Evolutionary conservation across 2,113 vertebrate species (phyloP).

Genomic region (Pseudonaja textilis): DNA sequence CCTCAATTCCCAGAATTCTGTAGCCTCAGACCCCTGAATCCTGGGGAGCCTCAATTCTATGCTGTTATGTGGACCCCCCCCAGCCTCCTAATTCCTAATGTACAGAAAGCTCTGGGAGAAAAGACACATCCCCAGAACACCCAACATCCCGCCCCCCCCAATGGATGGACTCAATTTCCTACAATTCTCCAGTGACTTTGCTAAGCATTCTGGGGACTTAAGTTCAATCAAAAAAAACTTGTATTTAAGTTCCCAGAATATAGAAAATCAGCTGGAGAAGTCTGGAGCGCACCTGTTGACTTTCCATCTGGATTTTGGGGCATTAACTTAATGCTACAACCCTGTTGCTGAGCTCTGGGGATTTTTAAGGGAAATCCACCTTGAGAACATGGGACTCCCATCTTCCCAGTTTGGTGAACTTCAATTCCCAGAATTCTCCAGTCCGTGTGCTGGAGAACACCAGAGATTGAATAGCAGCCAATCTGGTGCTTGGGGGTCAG

Average conservation of each 20-base stretch:
- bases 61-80: not conserved
- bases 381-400: not conserved
- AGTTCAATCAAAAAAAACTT: not conserved
- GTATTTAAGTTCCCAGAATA: not conserved
- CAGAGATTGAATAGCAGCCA: not conserved
- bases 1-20: not conserved
- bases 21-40: too few species aligned
- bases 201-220: not conserved
- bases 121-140: not conserved
- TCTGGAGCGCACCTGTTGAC: not conserved
- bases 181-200: not conserved
- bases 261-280: not conserved
- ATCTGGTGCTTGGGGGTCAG: too few species aligned
- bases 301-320: not conserved
- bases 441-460: not conserved
- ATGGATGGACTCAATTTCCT: accelerated
- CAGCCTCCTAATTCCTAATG: accelerated
- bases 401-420: not conserved
- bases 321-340: not conserved
- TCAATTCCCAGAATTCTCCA: not conserved
- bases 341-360: not conserved
- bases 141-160: not conserved
- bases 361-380: not conserved
- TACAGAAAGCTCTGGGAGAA: not conserved
- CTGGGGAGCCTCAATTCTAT: not conserved